These are phyloP conservation scores for Sterna hirundo DNA, from an alignment of 2,113 vertebrate species.

Conservation along the genomic window DNA sequence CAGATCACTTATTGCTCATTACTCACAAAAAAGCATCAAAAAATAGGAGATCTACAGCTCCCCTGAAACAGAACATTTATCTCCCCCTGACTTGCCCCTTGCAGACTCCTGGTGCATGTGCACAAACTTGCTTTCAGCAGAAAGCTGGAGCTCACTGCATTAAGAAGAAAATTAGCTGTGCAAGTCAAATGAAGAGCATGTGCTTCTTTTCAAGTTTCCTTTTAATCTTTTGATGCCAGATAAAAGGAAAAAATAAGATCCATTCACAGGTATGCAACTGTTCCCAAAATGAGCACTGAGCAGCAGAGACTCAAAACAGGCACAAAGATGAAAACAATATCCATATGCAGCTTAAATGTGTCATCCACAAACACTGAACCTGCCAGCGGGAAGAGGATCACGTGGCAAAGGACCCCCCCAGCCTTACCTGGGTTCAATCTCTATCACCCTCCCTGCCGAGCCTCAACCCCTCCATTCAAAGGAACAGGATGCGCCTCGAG, in stretches of 20 bases:
- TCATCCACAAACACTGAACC: neutral
- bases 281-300: conserved; percentile 16
- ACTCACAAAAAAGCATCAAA: neutral
- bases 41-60: neutral
- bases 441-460: neutral
- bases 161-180: neutral
- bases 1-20: neutral
- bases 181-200: neutral
- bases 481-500: neutral
- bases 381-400: neutral
- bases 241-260: conserved; percentile 29
- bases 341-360: neutral
- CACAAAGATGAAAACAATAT: conserved; percentile 6
- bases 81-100: neutral
- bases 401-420: neutral
- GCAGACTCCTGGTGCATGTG: neutral
- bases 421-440: neutral
- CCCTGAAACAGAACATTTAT: neutral
- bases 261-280: neutral
- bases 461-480: neutral
- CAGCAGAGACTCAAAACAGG: neutral
- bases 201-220: conserved; percentile 28
- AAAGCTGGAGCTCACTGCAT: neutral
- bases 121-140: neutral
- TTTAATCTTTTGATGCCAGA: conserved; percentile 39